Percentiles rank a stretch among this genome's conserved stretches.
phyloP scores from a whole-genome alignment of 2,797 vertebrate genomes.

The Poeciliopsis presidionis region DNA sequence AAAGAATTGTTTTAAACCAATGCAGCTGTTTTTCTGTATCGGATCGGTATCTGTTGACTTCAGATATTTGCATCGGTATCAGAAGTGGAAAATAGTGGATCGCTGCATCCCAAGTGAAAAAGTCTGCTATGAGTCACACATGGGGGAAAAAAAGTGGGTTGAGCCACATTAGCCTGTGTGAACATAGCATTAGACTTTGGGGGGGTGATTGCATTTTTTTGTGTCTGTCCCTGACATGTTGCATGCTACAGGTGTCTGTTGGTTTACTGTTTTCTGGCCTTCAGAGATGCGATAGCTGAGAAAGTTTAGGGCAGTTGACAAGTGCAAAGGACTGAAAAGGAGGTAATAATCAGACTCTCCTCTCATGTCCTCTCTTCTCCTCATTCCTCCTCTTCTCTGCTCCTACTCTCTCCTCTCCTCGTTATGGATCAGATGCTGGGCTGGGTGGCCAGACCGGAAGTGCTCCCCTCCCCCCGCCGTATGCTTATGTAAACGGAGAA shows the following conservation, averaged over 20 bases:
- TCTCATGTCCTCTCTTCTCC: conserved; percentile 27
- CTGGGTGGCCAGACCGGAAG: conserved; percentile 82
- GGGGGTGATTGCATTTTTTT: too few relatives aligned
- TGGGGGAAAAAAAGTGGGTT: too few relatives aligned
- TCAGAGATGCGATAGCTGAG: neutral
- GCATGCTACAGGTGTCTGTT: neutral
- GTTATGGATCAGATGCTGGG: conserved; percentile 78
- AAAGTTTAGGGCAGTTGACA: conserved; percentile 9
- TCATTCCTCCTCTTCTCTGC: conserved; percentile 36
- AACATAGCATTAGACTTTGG: neutral
- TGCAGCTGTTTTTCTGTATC: too few relatives aligned
- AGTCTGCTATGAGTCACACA: too few relatives aligned
- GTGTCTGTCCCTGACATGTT: neutral
- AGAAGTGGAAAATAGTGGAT: too few relatives aligned
- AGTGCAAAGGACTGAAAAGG: conserved; percentile 21
- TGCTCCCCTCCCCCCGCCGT: conserved; percentile 76
- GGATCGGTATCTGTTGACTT: too few relatives aligned
- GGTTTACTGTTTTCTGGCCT: neutral
- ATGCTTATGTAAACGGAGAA: conserved; percentile 85
- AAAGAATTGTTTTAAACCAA: too few relatives aligned
- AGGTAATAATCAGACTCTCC: conserved; percentile 30
- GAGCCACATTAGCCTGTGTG: too few relatives aligned
- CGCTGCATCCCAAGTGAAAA: too few relatives aligned
- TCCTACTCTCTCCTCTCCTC: conserved; percentile 36
- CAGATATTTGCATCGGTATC: too few relatives aligned